Base-by-base conservation (phyloP, 2,888 invertebrate species). In the Mallateleia sp. region DNA sequence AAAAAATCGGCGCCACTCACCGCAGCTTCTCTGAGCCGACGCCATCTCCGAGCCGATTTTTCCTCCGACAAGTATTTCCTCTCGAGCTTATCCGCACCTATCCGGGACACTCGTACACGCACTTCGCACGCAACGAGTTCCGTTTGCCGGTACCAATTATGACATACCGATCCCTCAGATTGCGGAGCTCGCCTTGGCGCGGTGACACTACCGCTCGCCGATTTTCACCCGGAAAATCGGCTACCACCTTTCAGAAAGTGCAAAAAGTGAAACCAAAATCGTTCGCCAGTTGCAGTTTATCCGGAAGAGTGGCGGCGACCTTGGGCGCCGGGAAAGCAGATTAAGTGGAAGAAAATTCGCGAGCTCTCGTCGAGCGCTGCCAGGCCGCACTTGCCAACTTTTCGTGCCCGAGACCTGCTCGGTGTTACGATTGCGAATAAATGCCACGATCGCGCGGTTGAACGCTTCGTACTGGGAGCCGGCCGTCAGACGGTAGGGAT, bases 381-480 rank as follows among this genome's bases (percentile, higher is more conserved):
- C 32, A 32, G 32, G 9, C 32, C 11, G 38, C 38, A 14, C 45
- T 60, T 67, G 75, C 64, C 71, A 79, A 79, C 24, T 79, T 69
- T 80, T 80, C 67, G 78, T 72, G 45, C 38, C 20, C 79, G 81
- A 75, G 74, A 71, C 71, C 77, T 47, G 71, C 81, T 77, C 69
- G 85, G 66, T 52, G 71, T 75, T 62, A 60, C 72, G 69, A 64
- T 81, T 67, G 78, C 66, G 81, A 72, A 81, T 77, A 81, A 78
- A 74, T 74, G 85, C 45, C n/a, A 45, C 72, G 85, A 77, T 71
- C 77, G 77, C 56, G 25, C 66, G 85, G 47, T 69, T 58, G 85
- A 79, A 69, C 67, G 85, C 50, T 75, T 71, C 18, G 28, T 42
- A 77, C 64, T 77, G 74, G 66, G 71, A 45, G 58, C 54, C 47